These are phyloP conservation scores for Eilema griseolum DNA, from an alignment of 2,888 invertebrate species.

Conservation along the genomic window DNA sequence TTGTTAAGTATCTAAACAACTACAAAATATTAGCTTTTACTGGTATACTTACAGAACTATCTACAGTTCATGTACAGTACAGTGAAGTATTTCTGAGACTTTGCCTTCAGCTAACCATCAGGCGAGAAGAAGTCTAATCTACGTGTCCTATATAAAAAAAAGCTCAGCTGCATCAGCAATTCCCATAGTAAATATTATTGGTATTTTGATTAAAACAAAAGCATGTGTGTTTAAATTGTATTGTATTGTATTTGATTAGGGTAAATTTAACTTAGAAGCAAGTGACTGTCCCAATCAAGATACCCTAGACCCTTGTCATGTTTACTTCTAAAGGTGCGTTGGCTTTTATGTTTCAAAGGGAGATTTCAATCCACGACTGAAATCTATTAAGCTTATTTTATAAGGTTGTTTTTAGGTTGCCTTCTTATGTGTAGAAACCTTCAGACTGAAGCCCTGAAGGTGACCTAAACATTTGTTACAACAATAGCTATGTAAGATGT, in stretches of 20 bases:
- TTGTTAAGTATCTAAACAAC: no score
- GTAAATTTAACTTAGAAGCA: background rate
- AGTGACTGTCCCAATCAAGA: slow-evolving; percentile 4
- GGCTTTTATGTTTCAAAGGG: background rate
- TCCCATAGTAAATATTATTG: background rate
- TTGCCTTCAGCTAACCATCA: no score
- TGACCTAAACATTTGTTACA: background rate
- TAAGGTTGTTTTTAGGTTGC: background rate
- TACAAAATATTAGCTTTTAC: no score
- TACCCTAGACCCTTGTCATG: background rate
- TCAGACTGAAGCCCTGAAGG: background rate
- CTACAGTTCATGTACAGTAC: no score
- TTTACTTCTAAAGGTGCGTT: background rate
- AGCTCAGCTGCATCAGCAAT: background rate
- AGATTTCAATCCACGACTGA: background rate
- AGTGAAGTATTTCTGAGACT: no score
- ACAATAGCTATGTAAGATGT: background rate
- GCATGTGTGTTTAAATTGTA: slow-evolving; percentile 1
- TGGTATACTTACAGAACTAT: no score
- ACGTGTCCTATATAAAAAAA: no score
- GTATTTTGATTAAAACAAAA: background rate
- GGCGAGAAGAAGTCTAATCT: no score
- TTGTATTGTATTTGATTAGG: background rate
- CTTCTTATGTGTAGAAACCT: no score
- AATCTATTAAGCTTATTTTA: background rate